phyloP scores from a whole-genome alignment of 2,888 invertebrate genomes.

The Clepsis dumicolana region DNA sequence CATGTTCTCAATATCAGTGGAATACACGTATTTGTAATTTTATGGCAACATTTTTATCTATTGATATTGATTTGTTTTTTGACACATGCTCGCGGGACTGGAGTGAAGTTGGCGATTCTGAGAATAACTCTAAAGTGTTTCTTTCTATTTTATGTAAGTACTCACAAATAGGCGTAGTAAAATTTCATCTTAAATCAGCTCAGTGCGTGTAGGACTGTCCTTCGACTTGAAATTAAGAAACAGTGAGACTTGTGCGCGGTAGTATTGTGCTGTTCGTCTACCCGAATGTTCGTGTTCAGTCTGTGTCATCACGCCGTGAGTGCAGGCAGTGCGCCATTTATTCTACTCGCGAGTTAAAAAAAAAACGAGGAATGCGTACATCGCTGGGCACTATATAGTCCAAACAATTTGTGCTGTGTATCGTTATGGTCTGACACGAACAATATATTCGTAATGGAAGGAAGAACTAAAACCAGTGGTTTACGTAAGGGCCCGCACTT shows the following conservation, averaged over 20 bases:
- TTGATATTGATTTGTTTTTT: slow-evolving; percentile 44
- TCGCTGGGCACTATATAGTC: slow-evolving; percentile 60
- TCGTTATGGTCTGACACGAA: slow-evolving; percentile 73
- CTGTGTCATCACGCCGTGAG: slow-evolving; percentile 77
- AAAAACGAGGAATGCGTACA: slow-evolving; percentile 74
- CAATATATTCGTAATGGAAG: slow-evolving; percentile 57
- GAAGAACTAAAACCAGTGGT: slow-evolving; percentile 67
- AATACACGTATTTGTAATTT: background rate
- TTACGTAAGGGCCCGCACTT: slow-evolving; percentile 65
- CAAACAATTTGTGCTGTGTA: slow-evolving; percentile 58
- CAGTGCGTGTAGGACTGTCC: slow-evolving; percentile 47
- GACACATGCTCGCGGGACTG: slow-evolving; percentile 46
- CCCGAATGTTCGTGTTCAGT: slow-evolving; percentile 58
- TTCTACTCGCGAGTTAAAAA: slow-evolving; percentile 65
- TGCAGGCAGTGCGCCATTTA: slow-evolving; percentile 76
- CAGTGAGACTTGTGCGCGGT: slow-evolving; percentile 24
- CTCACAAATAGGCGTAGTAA: slow-evolving; percentile 62
- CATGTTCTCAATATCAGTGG: background rate
- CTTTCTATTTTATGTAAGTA: slow-evolving; percentile 79
- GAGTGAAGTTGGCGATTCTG: slow-evolving; percentile 77
- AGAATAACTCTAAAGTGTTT: slow-evolving; percentile 71
- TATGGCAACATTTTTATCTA: slow-evolving; percentile 37
- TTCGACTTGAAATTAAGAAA: slow-evolving; percentile 15
- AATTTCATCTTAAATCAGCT: slow-evolving; percentile 59
- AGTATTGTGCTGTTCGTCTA: slow-evolving; percentile 29